Evolutionary conservation across 2,888 invertebrate species (phyloP), one percentile per base, ranked within the genome.

Genomic region (Crossocerus cetratus): DNA sequence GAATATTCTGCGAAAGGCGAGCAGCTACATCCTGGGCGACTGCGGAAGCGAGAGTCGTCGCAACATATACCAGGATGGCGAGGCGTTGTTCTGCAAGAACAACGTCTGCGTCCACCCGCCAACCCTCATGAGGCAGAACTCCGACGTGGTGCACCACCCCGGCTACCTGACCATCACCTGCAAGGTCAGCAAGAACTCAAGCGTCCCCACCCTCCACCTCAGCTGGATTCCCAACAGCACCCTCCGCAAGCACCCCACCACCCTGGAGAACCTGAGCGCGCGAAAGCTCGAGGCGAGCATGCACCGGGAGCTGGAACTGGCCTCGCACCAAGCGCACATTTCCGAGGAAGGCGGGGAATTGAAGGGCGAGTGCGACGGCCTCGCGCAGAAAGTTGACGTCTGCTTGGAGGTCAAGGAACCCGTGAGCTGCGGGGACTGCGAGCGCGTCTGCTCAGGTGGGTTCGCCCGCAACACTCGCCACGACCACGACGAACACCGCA

Each of bases 81-180:
- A 96, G 91, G 94, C 96, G 72, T 91, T 96, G 61, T 96, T 96
- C 90, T 96, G 96, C 91, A 99, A 98, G 91, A 99, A 99, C 90
- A 98, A 99, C 91, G 98, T 99, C 44, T 99, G 98, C 90, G 98
- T 99, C 57, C 98, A 99, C 92, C 98, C 98, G 4, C 97, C 97
- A 59, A 95, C 96, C 0, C 93, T 96, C 74, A 93, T 96, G 63
- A 93, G 97, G 60, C 95, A 95, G 83, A 95, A 96, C 84, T 93
- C 95, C 65, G 97, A 97, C 81, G 94, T 96, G 42, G 92, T 96
- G 0, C 98, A 98, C 87, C 96, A 97, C 91, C 98, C 98, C 2
- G 98, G 95, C 0, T 99, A 99, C 89, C 92, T 99, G 82, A 97
- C 97, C 0, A 94, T 98, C 56, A 95, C 96, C 16, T 96, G 96